These are phyloP conservation scores for Sebastes trivittatus DNA, from an alignment of 2,797 vertebrate species.

Conservation along the genomic window DNA sequence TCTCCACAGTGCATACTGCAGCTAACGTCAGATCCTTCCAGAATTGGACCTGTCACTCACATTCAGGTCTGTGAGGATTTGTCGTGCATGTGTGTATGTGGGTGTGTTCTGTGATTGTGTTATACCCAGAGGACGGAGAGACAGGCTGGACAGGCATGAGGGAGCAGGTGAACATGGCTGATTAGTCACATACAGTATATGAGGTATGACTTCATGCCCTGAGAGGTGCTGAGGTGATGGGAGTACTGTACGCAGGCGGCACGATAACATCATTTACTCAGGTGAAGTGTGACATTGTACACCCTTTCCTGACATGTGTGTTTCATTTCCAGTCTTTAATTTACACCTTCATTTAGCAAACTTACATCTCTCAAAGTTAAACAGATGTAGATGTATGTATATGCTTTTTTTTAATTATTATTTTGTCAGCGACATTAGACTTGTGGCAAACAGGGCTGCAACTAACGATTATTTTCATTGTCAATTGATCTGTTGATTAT, in stretches of 20 bases:
- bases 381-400: not conserved
- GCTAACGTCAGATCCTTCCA: slow-evolving; percentile 37
- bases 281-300: not conserved
- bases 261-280: not conserved
- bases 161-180: slow-evolving; percentile 32
- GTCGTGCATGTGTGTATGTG: not conserved
- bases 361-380: not conserved
- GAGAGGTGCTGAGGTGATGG: slow-evolving; percentile 1
- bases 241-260: not conserved
- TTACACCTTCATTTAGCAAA: not conserved
- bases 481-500: too few species aligned
- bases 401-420: not conserved
- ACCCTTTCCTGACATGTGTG: not conserved
- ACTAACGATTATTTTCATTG: too few species aligned
- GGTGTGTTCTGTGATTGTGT: slow-evolving; percentile 16
- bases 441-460: not conserved
- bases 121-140: slow-evolving; percentile 2
- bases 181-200: slow-evolving; percentile 32
- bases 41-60: slow-evolving; percentile 66
- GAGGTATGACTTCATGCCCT: slow-evolving; percentile 34
- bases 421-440: not conserved
- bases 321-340: not conserved
- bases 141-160: slow-evolving; percentile 17
- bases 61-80: slow-evolving; percentile 30
- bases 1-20: slow-evolving; percentile 31